Base-by-base conservation (phyloP, 2,113 vertebrate genomes). In the Rhea americana region DNA sequence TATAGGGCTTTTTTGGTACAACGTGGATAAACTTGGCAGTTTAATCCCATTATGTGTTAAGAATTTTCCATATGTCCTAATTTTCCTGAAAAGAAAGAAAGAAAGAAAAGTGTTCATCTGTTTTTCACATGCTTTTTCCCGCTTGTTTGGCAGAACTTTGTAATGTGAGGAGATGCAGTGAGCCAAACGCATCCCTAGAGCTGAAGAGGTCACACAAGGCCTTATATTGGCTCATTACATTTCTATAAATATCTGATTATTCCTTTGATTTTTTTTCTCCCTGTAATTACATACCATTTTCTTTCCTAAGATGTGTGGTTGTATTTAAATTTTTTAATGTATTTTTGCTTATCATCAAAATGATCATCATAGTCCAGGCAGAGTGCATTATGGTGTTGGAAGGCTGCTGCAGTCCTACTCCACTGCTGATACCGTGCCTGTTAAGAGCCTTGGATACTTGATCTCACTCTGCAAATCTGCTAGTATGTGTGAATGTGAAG, bases 51-150 rank as follows among this genome's bases (percentile, higher is more conserved):
- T 82, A 91, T 74, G 66, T 91, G n/a, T 82, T 87, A 76, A 76
- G 66, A 4, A 94, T 96, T 96, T 96, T 96, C 95, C 94, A 79
- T 93, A 96, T 68, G 77, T 66, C 59, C 86, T 82, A 51, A 76
- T 95, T 95, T 95, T 94, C 91, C 90, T 96, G 88, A 95, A 95
- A 93, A 96, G 86, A 84, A 84, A 93, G 56, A 91, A 93, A 79
- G 78, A 76, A 85, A 74, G 51, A 91, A 77, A 85, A 89, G 30
- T 50, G 7, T 82, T 86, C 71, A 62, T 94, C 90, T 96, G 91
- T 90, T 95, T 96, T 94, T 89, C 58, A 47, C 88, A 96, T 94
- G 70, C 61, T 86, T 91, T 91, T 8, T 43, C 6, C 41, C 41
- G 48, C 74, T 94, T 78, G 0, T 87, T 65, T 95, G 85, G 85